These are phyloP conservation scores for Sphaeramia orbicularis DNA, from an alignment of 2,797 vertebrate genomes.

Conservation along the genomic window DNA sequence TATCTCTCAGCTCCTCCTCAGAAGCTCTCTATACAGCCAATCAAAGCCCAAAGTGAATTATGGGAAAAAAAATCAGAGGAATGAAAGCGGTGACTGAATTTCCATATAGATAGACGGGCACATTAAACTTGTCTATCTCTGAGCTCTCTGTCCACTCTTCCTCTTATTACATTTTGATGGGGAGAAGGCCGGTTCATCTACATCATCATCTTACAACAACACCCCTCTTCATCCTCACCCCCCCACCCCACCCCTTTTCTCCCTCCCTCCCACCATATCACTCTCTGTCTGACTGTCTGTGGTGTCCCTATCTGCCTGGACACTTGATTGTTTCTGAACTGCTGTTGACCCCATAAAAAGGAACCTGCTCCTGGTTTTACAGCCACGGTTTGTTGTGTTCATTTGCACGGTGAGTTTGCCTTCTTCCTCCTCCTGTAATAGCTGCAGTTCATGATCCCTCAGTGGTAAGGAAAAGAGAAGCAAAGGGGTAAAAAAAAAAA, in stretches of 20 bases:
- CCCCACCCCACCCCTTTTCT: conserved; percentile 22
- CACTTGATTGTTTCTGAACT: conserved; percentile 76
- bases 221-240: conserved; percentile 11
- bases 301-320: conserved; percentile 56
- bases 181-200: conserved; percentile 77
- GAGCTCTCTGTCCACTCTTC: conserved; percentile 69
- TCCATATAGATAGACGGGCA: conserved; percentile 87
- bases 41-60: conserved; percentile 75
- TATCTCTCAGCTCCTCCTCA: conserved; percentile 73
- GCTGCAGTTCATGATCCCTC: conserved; percentile 36
- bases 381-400: conserved; percentile 32
- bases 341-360: conserved; percentile 67
- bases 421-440: conserved; percentile 38
- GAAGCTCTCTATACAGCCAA: conserved; percentile 55
- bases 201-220: conserved; percentile 57
- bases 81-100: conserved; percentile 69
- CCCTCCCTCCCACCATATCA: conserved; percentile 18
- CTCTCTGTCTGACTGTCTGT: conserved; percentile 8
- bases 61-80: conserved; percentile 51
- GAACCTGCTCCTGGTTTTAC: conserved; percentile 49
- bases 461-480: neutral
- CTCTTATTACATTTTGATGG: conserved; percentile 80
- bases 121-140: conserved; percentile 83
- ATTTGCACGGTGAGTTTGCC: conserved; percentile 18
- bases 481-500: neutral